Percentiles rank a stretch among this genome's conserved stretches.
These are phyloP conservation scores for Myotis myotis DNA, from an alignment of 2,797 vertebrate genomes.

Conservation along the genomic window DNA sequence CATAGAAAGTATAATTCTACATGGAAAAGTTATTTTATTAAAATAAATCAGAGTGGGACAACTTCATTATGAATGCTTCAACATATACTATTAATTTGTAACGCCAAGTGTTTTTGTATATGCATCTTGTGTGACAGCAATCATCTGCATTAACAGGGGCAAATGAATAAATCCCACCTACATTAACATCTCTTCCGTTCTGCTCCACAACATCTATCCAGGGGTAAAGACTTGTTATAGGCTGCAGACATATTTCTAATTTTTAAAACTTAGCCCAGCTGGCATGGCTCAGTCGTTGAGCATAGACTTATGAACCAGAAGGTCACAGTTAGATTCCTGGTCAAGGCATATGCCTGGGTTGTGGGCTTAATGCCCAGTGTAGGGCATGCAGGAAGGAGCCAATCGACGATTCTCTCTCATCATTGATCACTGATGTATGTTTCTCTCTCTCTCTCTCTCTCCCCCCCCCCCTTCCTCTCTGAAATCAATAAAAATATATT, in stretches of 20 bases:
- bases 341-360: too few relatives aligned
- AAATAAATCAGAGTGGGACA: constrained; percentile 17
- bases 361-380: too few relatives aligned
- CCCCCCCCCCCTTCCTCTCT: too few relatives aligned
- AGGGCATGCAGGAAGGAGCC: too few relatives aligned
- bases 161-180: background rate
- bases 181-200: background rate
- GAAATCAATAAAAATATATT: too few relatives aligned
- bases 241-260: background rate
- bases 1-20: background rate
- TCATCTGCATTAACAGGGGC: background rate
- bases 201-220: background rate
- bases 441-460: too few relatives aligned
- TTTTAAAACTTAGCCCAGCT: background rate
- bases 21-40: background rate
- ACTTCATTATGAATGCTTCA: constrained; percentile 39
- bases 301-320: too few relatives aligned
- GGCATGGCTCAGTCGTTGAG: too few relatives aligned
- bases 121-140: background rate
- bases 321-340: too few relatives aligned
- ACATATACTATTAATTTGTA: constrained; percentile 12
- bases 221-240: background rate
- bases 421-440: too few relatives aligned
- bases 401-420: too few relatives aligned
- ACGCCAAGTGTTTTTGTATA: background rate